Percentiles rank a stretch among this genome's conserved stretches.
phyloP scores from a whole-genome alignment of 2,797 vertebrate species.

The Nannoperca obscura region DNA sequence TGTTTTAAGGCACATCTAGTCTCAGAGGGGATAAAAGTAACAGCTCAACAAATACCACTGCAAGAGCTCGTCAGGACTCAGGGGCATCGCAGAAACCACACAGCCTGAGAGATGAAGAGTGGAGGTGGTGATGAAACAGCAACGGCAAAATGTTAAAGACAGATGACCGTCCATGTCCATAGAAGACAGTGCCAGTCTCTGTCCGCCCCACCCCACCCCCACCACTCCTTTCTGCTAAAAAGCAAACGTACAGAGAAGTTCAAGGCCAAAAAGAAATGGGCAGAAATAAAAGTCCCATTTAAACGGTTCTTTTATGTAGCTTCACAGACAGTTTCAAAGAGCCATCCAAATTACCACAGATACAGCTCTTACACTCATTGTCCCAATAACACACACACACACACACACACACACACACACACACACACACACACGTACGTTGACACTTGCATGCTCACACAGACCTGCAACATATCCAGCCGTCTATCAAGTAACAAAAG shows the following conservation, averaged over 20 bases:
- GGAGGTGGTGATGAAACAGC: constrained; percentile 61
- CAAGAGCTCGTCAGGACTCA: constrained; percentile 50
- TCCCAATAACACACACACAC: constrained; percentile 33
- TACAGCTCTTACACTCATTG: constrained; percentile 22
- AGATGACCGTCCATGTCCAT: constrained; percentile 37
- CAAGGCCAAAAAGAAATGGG: constrained; percentile 51
- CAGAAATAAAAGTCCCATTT: constrained; percentile 53
- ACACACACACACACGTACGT: neutral
- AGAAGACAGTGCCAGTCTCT: constrained; percentile 23
- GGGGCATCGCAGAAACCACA: constrained; percentile 41
- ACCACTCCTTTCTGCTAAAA: constrained; percentile 30
- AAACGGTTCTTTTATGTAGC: constrained; percentile 56
- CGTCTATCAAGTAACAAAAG: constrained; percentile 47
- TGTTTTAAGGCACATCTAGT: constrained; percentile 60
- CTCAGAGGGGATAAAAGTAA: constrained; percentile 61
- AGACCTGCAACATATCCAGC: constrained; percentile 42
- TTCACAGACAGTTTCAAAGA: constrained; percentile 54
- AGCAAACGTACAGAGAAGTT: constrained; percentile 51
- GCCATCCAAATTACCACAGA: constrained; percentile 44
- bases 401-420: neutral
- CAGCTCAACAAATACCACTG: constrained; percentile 60
- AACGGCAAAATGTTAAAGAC: constrained; percentile 42
- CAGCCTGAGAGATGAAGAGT: constrained; percentile 33
- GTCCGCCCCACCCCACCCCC: neutral
- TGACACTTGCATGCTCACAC: constrained; percentile 34